Percentiles rank a stretch among this genome's conserved stretches.
Conservation (phyloP, 1,140 invertebrate species). For the Aphelenchoides fujianensis region DNA sequence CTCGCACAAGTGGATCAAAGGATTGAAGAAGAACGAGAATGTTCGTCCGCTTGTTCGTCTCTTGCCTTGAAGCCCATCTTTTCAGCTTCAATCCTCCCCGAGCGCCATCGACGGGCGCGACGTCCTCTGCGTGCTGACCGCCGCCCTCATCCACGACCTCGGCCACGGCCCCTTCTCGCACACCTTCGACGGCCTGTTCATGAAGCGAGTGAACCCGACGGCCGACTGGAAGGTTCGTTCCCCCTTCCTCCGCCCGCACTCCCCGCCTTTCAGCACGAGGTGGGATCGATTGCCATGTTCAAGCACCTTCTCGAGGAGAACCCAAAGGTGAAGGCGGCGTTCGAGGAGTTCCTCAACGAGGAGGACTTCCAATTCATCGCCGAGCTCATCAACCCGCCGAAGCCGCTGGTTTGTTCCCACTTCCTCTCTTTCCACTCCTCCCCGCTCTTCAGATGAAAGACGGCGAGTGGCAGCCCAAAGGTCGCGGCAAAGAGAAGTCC, state of each 20-base stretch:
- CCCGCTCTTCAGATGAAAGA: constrained; percentile 36
- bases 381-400: constrained; percentile 39
- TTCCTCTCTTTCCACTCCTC: background rate
- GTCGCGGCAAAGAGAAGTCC: constrained; percentile 29
- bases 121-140: constrained; percentile 68
- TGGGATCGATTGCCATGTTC: constrained; percentile 29
- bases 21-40: background rate
- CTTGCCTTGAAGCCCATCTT: background rate
- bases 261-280: constrained; percentile 33
- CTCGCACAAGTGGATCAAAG: background rate
- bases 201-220: constrained; percentile 35
- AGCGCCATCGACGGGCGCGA: constrained; percentile 64
- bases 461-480: constrained; percentile 34
- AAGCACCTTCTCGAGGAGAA: constrained; percentile 22
- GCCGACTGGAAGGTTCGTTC: background rate
- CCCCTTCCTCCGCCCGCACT: background rate
- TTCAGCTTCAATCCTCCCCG: constrained; percentile 61
- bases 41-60: background rate
- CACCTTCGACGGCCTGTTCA: constrained; percentile 66
- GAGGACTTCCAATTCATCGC: constrained; percentile 32
- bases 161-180: constrained; percentile 71
- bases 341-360: constrained; percentile 31
- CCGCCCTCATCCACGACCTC: constrained; percentile 71
- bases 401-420: constrained; percentile 23
- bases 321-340: constrained; percentile 30